Percentiles rank a stretch among this genome's conserved stretches.
Evolutionary conservation across 2,797 vertebrate species (phyloP).

Genomic region (Pyrrhura leucotis): DNA sequence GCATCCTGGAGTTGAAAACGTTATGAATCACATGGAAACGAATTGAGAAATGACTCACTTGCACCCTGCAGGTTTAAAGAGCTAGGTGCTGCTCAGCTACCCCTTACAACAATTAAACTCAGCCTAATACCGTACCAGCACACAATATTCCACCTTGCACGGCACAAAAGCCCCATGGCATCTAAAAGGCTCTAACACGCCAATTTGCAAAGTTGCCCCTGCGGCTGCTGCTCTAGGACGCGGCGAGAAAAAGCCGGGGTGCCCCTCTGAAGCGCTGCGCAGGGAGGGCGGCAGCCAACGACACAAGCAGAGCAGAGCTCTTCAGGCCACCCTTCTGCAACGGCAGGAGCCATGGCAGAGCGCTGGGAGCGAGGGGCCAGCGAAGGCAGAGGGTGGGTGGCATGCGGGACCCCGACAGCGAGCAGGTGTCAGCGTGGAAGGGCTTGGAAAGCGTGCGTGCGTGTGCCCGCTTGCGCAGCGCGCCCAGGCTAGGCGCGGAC

Average conservation of each 20-base stretch:
- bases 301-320: not conserved
- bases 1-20: not conserved
- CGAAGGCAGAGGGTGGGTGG: not conserved
- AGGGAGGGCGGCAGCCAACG: not conserved
- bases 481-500: not conserved
- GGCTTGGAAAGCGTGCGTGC: not conserved
- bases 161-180: not conserved
- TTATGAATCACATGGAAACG: not conserved
- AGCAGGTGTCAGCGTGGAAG: not conserved
- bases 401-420: not conserved
- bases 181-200: not conserved
- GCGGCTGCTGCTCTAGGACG: not conserved
- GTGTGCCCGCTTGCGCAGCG: not conserved
- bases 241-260: not conserved
- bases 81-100: not conserved
- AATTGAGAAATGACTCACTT: not conserved
- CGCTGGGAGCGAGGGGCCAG: not conserved
- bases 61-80: not conserved
- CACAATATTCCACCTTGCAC: not conserved
- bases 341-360: fast-evolving
- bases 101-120: not conserved
- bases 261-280: not conserved
- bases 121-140: not conserved
- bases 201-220: not conserved
- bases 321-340: not conserved